phyloP scores from a whole-genome alignment of 2,113 vertebrate species.

The Hylia prasina region DNA sequence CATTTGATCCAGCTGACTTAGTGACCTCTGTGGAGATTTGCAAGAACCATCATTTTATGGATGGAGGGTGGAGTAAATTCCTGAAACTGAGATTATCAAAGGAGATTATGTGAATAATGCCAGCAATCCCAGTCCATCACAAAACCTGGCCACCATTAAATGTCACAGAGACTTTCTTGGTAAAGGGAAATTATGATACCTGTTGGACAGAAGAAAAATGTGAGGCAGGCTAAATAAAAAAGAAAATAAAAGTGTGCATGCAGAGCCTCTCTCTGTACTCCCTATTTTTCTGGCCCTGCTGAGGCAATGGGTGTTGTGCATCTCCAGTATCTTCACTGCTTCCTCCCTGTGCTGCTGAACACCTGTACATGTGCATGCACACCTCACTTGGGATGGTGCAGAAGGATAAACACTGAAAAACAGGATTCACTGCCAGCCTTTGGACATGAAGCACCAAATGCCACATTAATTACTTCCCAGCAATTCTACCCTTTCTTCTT shows the following conservation, averaged over 20 bases:
- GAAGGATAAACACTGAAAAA: background rate
- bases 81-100: background rate
- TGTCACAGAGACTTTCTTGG: background rate
- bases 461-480: background rate
- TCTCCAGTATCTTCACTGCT: background rate
- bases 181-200: background rate
- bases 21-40: background rate
- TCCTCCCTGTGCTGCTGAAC: background rate
- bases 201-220: background rate
- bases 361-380: background rate
- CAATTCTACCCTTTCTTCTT: background rate
- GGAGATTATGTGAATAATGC: background rate
- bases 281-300: background rate
- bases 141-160: background rate
- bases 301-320: background rate
- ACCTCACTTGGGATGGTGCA: background rate
- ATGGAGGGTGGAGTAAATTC: background rate
- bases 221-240: background rate
- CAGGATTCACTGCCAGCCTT: background rate
- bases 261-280: background rate
- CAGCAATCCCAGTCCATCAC: background rate
- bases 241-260: background rate
- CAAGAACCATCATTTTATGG: background rate
- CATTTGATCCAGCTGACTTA: background rate
- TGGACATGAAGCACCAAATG: background rate